Base-by-base conservation (phyloP, 2,113 vertebrate genomes). In the Columba livia region DNA sequence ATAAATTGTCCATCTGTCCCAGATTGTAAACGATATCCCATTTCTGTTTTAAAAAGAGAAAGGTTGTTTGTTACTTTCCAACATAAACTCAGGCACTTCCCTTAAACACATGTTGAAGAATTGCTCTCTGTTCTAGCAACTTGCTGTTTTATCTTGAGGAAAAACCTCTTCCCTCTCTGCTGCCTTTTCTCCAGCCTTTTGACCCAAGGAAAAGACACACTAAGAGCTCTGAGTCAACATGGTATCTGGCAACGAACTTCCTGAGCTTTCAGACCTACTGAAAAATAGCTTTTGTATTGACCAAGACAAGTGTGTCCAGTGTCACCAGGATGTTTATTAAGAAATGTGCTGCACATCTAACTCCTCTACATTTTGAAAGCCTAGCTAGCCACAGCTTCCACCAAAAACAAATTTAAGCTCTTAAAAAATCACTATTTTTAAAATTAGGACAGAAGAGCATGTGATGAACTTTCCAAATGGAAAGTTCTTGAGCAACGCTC, bases 21-120 rank as follows among this genome's bases (percentile, higher is more conserved):
- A 99, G 97, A 99, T 99, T 67, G 99, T 99, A 98, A 99, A 99
- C 65, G 98, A 99, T 93, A 99, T 99, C 89, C 99, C 98, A 89
- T 99, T 98, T 98, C 99, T 99, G 97, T 95, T 94, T 84, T 16
- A 95, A 51, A 96, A 94, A 93, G 82, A 96, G 48, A 85, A 61
- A 94, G 29, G n/a, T 79, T 81, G 54, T 17, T 89, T 88, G 61
- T 89, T 93, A 65, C 51, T 94, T 71, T 58, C 79, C 29, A 70
- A 72, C 1, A 1, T 66, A 32, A 93, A 58, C 61, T 61, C 40
- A 31, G 25, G 28, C 29, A 66, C 26, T 79, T 61, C 31, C 18
- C 82, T 71, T 72, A 72, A 67, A 38, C 11, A 7, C 0, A 0
- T 57, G 26, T 0, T 56, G 57, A 70, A 73, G 50, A 77, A 78